These are phyloP conservation scores for Orussus abietinus DNA, from an alignment of 1,140 invertebrate species.

Conservation along the genomic window DNA sequence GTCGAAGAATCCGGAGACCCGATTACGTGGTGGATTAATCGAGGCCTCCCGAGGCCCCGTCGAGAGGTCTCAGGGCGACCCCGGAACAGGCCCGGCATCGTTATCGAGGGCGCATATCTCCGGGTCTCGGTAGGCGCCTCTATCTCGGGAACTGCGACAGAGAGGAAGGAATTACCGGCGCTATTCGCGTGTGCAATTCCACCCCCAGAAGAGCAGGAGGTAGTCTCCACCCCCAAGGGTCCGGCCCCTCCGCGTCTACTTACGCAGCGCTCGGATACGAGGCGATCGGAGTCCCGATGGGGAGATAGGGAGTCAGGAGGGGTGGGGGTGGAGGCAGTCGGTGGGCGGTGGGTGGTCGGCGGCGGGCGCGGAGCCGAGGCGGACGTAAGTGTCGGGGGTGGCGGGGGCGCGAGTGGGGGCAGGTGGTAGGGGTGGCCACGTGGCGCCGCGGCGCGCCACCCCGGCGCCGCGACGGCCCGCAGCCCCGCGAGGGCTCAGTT, in stretches of 20 bases:
- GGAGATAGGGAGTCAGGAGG: slow-evolving; percentile 23
- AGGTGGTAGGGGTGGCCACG: slow-evolving; percentile 42
- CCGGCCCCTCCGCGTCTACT: too few relatives aligned
- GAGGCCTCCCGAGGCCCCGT: too few relatives aligned
- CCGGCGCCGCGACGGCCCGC: slow-evolving; percentile 43
- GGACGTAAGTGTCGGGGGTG: neutral
- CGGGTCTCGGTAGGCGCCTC: neutral
- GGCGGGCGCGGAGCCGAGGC: slow-evolving; percentile 17
- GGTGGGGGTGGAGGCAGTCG: slow-evolving; percentile 13
- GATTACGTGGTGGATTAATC: too few relatives aligned
- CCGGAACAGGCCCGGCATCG: too few relatives aligned
- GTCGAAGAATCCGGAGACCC: too few relatives aligned
- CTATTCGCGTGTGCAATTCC: neutral
- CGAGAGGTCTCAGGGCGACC: too few relatives aligned
- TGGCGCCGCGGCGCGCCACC: slow-evolving; percentile 50
- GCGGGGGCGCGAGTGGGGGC: slow-evolving; percentile 12
- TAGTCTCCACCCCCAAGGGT: too few relatives aligned
- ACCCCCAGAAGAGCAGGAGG: neutral
- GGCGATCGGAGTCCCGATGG: slow-evolving; percentile 27
- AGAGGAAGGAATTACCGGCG: slow-evolving; percentile 3
- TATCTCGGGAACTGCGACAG: neutral
- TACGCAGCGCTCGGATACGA: slow-evolving; percentile 18
- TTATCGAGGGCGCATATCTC: too few relatives aligned
- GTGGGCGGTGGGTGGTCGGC: slow-evolving; percentile 10
- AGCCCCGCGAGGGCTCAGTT: slow-evolving; percentile 34